Base-by-base conservation (phyloP, 92 coral and sea anemone species). In the Porites rus region DNA sequence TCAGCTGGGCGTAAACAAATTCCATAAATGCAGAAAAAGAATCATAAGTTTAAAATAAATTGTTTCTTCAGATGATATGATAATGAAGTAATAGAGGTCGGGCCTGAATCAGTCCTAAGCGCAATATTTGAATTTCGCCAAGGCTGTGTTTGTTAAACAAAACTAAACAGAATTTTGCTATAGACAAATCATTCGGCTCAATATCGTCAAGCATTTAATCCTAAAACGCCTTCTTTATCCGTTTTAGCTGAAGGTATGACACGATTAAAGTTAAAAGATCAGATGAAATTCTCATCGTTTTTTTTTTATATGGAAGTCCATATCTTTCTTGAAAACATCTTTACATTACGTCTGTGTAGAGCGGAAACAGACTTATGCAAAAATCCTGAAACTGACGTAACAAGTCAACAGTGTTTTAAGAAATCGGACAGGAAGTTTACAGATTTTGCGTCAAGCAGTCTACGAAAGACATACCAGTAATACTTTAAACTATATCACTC, bases 281-380 rank as follows among this genome's bases (percentile, higher is more conserved):
- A 8, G 62, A 69, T 81, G 77, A 83, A 83, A 64, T 73, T 25
- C 80, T 83, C 72, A 83, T 76, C 77, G 56, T 25, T 28, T 53
- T 28, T 25, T 25, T 28, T 28, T 28, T 18, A 67, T 76, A 85
- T 76, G 76, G 78, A 19, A 69, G 31, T 67, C 28, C 46, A 38
- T 85, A 72, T 76, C 65, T 75, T 17, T 11, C 14, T 12, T 43
- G 52, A 75, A 85, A 85, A 85, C 52, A 85, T 51, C 59, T 77
- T 68, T 69, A 56, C 82, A 31, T 51, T 60, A 22, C 73, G 63
- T 76, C 50, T 54, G 75, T 51, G n/a, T 46, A 53, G 68, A 85
- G 28, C 88, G 88, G 84, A 85, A 65, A 53, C 77, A 31, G 54
- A 85, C 69, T 77, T 85, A 85, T 85, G 83, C 88, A 75, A 73